Evolutionary conservation across 2,113 vertebrate genomes (phyloP).

Genomic region (Sander vitreus): DNA sequence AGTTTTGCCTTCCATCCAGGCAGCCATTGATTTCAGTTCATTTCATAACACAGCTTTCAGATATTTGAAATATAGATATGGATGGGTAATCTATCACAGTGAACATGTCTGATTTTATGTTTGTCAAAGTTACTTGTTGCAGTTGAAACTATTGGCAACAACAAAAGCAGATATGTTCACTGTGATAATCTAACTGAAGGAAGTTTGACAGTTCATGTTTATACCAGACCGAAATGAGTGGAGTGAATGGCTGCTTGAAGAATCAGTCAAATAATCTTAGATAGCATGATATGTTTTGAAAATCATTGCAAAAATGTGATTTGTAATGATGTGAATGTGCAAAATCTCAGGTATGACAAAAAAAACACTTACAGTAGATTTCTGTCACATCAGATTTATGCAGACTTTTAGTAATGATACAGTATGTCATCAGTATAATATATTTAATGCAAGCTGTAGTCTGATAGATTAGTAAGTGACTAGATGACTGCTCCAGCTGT

Average conservation of each 20-base stretch:
- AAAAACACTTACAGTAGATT: background rate
- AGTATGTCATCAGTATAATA: background rate
- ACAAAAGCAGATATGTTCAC: background rate
- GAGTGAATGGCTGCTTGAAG: background rate
- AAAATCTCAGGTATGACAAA: background rate
- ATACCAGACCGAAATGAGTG: background rate
- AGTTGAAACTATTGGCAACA: background rate
- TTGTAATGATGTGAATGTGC: background rate
- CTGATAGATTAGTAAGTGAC: background rate
- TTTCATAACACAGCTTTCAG: background rate
- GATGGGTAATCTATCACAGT: too few species aligned
- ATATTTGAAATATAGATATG: background rate
- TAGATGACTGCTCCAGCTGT: conserved; percentile 3
- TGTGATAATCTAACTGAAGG: background rate
- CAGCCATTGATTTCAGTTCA: background rate
- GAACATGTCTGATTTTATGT: too few species aligned
- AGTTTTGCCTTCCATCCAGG: background rate
- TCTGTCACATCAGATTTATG: background rate
- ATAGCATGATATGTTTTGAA: background rate
- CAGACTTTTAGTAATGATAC: background rate
- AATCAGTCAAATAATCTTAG: background rate
- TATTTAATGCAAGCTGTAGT: background rate
- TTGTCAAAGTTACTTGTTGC: background rate
- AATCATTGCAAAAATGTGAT: background rate
- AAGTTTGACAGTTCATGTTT: background rate